Base-by-base conservation (phyloP, 1,140 invertebrate genomes). In the Homalodisca vitripennis region DNA sequence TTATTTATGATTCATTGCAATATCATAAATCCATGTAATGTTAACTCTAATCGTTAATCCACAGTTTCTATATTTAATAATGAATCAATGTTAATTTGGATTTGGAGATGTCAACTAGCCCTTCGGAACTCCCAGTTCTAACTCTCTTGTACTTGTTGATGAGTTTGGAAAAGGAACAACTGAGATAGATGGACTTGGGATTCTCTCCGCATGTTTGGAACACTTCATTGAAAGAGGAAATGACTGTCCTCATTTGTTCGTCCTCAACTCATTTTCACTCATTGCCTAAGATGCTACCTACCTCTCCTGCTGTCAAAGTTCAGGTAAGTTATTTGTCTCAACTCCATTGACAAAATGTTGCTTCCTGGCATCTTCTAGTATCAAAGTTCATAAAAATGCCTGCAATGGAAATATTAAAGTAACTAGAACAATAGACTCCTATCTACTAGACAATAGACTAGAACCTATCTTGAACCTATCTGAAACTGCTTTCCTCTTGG, bases 101-200 rank as follows among this genome's bases (percentile, higher is more conserved):
- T 60, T 79, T 79, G 48, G 74, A 94, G 92, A 88, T 94, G 80
- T 85, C 90, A 13, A 80, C 85, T n/a, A 30, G 86, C 89, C 14
- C 75, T 94, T 0, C 82, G 84, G 65, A 84, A 83, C 72, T 87
- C 88, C 0, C 87, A 86, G 0, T 74, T 79, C n/a, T 0, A 81
- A 83, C 65, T 92, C 92, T 0, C 77, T 98, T 1, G 82, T 97
- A 0, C 83, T 97, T 31, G 84, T 97, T 55, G 95, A 98, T 80
- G 95, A 97, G 80, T 95, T 97, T 83, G 95, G 95, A 0, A 92
- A 92, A 81, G 92, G 93, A 70, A 97, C 95, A 13, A 83, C 88
- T 1, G 87, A 89, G 74, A 79, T 84, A 0, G 92, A 94, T 80
- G 92, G 92, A 0, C 75, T 89, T 34, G 82, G 89, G 6, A 78